phyloP scores from a whole-genome alignment of 2,888 invertebrate species.

The Sesia apiformis region DNA sequence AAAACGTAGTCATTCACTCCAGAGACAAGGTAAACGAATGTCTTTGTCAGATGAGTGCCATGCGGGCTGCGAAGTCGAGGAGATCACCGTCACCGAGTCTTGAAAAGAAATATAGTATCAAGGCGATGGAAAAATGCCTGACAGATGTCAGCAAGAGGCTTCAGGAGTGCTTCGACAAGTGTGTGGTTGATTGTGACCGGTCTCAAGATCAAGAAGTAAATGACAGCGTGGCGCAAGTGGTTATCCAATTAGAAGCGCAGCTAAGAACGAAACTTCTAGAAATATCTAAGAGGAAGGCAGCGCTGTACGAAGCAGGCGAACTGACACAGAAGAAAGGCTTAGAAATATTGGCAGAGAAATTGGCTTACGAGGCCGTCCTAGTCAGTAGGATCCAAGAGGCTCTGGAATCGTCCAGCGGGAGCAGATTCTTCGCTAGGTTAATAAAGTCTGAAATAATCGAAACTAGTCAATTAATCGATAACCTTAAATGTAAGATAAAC shows the following conservation, averaged over 20 bases:
- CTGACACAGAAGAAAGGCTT: slow-evolving; percentile 79
- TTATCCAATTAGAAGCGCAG: slow-evolving; percentile 79
- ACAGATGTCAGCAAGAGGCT: slow-evolving; percentile 77
- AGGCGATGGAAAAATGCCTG: slow-evolving; percentile 78
- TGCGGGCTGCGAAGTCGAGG: slow-evolving; percentile 77
- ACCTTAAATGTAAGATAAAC: slow-evolving; percentile 79
- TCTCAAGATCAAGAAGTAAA: slow-evolving; percentile 35
- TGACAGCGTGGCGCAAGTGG: slow-evolving; percentile 74
- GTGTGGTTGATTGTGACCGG: slow-evolving; percentile 67
- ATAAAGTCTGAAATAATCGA: slow-evolving; percentile 82
- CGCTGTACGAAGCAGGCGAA: slow-evolving; percentile 78
- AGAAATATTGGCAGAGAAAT: slow-evolving; percentile 84
- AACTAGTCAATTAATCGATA: slow-evolving; percentile 84
- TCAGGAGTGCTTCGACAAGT: slow-evolving; percentile 74
- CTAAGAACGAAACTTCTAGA: slow-evolving; percentile 80
- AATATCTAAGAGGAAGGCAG: slow-evolving; percentile 79
- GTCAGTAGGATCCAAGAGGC: slow-evolving; percentile 81
- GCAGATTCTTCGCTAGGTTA: slow-evolving; percentile 75
- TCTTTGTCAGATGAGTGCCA: slow-evolving; percentile 76
- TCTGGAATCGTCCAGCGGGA: slow-evolving; percentile 72
- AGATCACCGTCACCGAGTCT: slow-evolving; percentile 78
- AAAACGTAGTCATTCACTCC: slow-evolving; percentile 76
- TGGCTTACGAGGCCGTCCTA: slow-evolving; percentile 86
- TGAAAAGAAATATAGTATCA: slow-evolving; percentile 77
- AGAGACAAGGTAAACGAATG: slow-evolving; percentile 81